Evolutionary conservation across 2,888 invertebrate genomes (phyloP), one percentile per base, ranked within the genome.

Genomic region (Ceramica pisi): DNA sequence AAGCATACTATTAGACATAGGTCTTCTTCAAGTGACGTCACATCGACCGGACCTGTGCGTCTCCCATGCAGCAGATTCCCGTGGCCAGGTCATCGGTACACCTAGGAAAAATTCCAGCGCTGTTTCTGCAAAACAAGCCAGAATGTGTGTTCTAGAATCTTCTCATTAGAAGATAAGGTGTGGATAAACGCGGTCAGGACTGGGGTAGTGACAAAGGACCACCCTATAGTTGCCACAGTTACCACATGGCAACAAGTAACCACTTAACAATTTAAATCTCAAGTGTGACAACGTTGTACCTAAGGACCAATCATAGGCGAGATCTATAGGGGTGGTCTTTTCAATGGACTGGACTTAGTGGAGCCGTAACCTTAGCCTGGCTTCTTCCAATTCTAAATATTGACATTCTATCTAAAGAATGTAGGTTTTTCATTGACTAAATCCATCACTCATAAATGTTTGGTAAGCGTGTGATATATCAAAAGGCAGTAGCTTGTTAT

Each of bases 401-500:
- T 50, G 23, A 60, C 16, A 23, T 53, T 55, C 12, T 23, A 6
- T 60, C 1, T 1, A 51, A n/a, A 19, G 56, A 31, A 38, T 63
- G 16, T 51, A 53, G 1, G 12, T 23, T 55, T 57, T 31, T 38
- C 19, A 14, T 14, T 31, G 23, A 44, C 57, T 41, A 59, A 71
- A 62, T 41, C 9, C 31, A 26, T 41, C 48, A 19, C 10, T 81
- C 50, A 81, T 71, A 46, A 62, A 71, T 80, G 56, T 23, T 80
- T 76, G 46, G 44, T 51, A 68, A 79, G 50, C 59, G 78, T 79
- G 67, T 81, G 79, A 78, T 62, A 26, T 21, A 41, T 46, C 57
- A 60, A 50, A 67, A 59, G 57, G 14, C 81, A 72, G 85, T 85
- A 86, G 86, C 85, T 50, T 59, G 59, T 68, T 57, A 76, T 77